Conservation (phyloP, 2,113 vertebrate species). For the Hucho hucho region DNA sequence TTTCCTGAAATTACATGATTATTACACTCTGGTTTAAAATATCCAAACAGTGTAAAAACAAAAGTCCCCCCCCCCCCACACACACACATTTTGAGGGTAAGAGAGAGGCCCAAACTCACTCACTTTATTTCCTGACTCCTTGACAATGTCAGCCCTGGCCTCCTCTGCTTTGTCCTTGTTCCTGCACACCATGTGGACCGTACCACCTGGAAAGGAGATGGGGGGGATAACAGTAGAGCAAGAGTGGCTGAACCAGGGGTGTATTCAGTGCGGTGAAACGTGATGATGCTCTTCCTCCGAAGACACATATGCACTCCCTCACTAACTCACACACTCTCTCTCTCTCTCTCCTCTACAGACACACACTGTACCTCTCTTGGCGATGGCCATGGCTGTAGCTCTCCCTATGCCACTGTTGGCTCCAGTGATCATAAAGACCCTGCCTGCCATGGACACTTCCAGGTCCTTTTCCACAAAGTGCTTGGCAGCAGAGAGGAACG, state of each 20-base stretch:
- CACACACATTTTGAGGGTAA: background rate
- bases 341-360: background rate
- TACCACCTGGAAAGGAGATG: conserved; percentile 65
- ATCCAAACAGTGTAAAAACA: too few relatives aligned
- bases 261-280: too few relatives aligned
- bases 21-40: background rate
- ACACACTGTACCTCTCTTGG: conserved; percentile 70
- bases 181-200: conserved; percentile 78
- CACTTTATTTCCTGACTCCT: conserved; percentile 80
- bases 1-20: conserved; percentile 61
- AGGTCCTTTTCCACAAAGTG: conserved; percentile 77
- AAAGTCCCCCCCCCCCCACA: background rate
- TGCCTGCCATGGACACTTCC: conserved; percentile 73
- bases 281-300: too few relatives aligned
- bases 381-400: conserved; percentile 72
- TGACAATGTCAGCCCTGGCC: conserved; percentile 75
- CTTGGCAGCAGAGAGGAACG: conserved; percentile 70
- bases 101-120: conserved; percentile 26
- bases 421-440: conserved; percentile 79
- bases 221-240: background rate
- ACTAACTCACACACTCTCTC: background rate
- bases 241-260: background rate
- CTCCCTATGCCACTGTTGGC: conserved; percentile 79
- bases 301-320: background rate
- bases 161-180: conserved; percentile 81